Evolutionary conservation across 2,797 vertebrate species (phyloP), one percentile per base, ranked within the genome.

Genomic region (Clarias pachynema): DNA sequence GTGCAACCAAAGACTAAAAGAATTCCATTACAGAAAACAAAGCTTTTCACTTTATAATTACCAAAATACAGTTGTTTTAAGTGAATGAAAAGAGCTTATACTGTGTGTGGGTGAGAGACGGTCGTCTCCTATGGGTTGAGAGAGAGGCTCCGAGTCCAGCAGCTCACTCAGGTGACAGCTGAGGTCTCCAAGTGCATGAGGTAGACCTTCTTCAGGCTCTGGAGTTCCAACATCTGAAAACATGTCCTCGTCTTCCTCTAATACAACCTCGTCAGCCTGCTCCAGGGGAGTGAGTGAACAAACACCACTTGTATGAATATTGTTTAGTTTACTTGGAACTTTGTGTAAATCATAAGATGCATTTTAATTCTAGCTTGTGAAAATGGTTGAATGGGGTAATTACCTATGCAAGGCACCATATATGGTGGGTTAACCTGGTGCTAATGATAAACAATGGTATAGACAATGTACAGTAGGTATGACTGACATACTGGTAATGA

Each of bases 61-160:
- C 60, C 4, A 53, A 56, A 77, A 56, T 34, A n/a, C 7, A 10
- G 4, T 5, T 34, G 7, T 37, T 2, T 0, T 14, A 29, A 63
- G 24, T 31, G 44, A 56, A 65, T 44, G n/a, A 80, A 82, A n/a
- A n/a, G 62, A 8, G 18, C 0, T 56, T 90, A 92, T 88, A 95
- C 94, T 44, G 73, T 87, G 34, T 26, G 87, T 85, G 65, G 37
- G 75, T 9, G 56, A 79, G 44, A 6, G 62, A 63, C 5, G 85
- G 86, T 90, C 91, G 57, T 91, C 86, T 85, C 0, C 79, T 60
- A 79, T 84, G 15, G 66, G 77, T 7, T 72, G 89, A 57, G 86
- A 89, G 49, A 85, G 83, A n/a, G 89, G 84, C 2, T 91, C 90
- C 0, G 90, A 91, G 26, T 90, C 89, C 70, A 49, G 89, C 74